Percentiles rank a stretch among this genome's conserved stretches.
Conservation (phyloP, 2,797 vertebrate genomes). For the Characodon lateralis region DNA sequence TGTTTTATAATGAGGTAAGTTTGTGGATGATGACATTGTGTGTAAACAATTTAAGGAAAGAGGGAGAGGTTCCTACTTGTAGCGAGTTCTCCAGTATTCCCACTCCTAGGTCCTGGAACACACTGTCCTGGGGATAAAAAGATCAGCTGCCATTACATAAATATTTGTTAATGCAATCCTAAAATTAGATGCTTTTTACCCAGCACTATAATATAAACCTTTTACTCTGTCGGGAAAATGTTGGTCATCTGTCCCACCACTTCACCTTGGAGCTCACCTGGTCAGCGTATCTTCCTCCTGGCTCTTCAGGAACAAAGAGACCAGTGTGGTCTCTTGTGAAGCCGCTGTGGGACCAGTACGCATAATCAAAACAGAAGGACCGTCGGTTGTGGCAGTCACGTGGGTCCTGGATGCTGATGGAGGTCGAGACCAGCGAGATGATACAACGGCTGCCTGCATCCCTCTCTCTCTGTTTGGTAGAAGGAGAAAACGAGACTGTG, state of each 20-base stretch:
- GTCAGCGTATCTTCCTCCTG: conserved; percentile 79
- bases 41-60: background rate
- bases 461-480: conserved; percentile 76
- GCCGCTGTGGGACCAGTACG: conserved; percentile 83
- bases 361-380: conserved; percentile 83
- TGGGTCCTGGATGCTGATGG: conserved; percentile 80
- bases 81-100: conserved; percentile 84
- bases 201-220: background rate
- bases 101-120: conserved; percentile 84
- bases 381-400: conserved; percentile 75
- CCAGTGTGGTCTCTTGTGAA: conserved; percentile 77
- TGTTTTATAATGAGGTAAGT: background rate
- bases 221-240: background rate
- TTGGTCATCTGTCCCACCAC: background rate
- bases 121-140: conserved; percentile 67
- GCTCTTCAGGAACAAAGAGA: conserved; percentile 78
- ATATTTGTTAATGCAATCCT: background rate
- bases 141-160: background rate
- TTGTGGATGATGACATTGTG: background rate
- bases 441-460: conserved; percentile 82
- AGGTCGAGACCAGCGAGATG: conserved; percentile 80
- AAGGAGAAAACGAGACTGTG: background rate
- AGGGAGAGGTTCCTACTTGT: conserved; percentile 62
- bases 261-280: conserved; percentile 59
- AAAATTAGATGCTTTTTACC: background rate